Evolutionary conservation across 2,797 vertebrate genomes (phyloP).

Genomic region (Dendrocincla fuliginosa): DNA sequence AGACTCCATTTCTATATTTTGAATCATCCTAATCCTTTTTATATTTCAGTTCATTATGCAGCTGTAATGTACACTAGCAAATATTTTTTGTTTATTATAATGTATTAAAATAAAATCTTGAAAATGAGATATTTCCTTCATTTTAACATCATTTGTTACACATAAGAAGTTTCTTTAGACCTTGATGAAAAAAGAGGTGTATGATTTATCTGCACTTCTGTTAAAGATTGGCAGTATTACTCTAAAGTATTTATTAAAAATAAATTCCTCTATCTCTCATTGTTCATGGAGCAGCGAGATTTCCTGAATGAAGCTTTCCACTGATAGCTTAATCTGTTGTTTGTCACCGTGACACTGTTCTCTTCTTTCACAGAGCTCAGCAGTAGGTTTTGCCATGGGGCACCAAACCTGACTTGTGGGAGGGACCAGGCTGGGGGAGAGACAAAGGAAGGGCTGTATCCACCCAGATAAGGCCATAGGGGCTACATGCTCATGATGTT

Average conservation of each 20-base stretch:
- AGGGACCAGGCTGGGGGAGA: neutral
- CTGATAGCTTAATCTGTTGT: neutral
- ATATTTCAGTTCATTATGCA: neutral
- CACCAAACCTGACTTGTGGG: neutral
- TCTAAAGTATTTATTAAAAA: neutral
- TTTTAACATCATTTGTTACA: neutral
- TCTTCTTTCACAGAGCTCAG: neutral
- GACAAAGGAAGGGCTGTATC: neutral
- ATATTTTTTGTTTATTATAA: neutral
- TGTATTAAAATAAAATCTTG: neutral
- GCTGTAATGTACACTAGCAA: neutral
- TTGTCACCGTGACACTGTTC: neutral
- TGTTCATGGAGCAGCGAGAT: neutral
- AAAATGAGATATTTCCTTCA: neutral
- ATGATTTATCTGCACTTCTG: neutral
- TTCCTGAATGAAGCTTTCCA: neutral
- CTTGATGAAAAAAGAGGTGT: neutral
- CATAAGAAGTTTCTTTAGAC: neutral
- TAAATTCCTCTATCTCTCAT: neutral
- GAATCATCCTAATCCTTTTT: neutral
- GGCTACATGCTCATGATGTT: neutral
- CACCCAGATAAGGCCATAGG: rapidly evolving
- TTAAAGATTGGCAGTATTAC: neutral
- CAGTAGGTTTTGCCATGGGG: neutral
- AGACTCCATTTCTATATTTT: neutral